A percentile compares a stretch with the other conserved stretches of the same genome.
Conservation (phyloP, 2,113 vertebrate species). For the Sigmodon hispidus region DNA sequence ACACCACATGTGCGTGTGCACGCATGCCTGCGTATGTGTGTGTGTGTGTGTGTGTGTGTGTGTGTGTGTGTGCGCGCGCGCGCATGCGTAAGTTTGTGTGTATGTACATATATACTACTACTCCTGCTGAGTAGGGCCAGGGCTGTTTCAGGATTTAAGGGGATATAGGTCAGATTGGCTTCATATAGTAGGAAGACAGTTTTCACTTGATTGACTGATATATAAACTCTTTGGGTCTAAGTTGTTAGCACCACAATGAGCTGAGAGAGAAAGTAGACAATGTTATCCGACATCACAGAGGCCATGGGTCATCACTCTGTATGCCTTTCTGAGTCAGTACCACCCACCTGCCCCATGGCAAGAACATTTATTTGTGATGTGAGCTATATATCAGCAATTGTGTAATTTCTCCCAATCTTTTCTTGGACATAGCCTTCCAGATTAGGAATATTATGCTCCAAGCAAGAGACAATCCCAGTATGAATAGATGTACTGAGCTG, state of each 20-base stretch:
- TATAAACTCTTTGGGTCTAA: neutral
- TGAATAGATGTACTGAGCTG: neutral
- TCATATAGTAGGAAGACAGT: no score
- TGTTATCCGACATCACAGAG: neutral
- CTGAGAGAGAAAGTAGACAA: neutral
- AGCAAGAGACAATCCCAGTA: neutral
- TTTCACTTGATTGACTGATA: no score
- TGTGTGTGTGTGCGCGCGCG: no score
- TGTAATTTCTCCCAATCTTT: neutral
- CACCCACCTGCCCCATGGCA: rapidly evolving
- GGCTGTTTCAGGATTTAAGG: no score
- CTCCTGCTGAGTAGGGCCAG: no score
- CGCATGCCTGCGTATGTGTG: no score
- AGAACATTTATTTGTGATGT: neutral
- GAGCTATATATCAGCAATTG: neutral
- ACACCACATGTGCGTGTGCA: no score
- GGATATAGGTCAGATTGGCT: no score
- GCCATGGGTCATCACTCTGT: neutral
- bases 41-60: no score
- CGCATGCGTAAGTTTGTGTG: no score
- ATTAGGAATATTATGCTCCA: neutral
- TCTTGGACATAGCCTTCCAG: neutral
- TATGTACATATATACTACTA: neutral
- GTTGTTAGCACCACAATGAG: conserved; percentile 8
- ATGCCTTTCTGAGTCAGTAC: neutral